Evolutionary conservation across 2,888 invertebrate species (phyloP), one percentile per base, ranked within the genome.

Genomic region (Chorisops tibialis): DNA sequence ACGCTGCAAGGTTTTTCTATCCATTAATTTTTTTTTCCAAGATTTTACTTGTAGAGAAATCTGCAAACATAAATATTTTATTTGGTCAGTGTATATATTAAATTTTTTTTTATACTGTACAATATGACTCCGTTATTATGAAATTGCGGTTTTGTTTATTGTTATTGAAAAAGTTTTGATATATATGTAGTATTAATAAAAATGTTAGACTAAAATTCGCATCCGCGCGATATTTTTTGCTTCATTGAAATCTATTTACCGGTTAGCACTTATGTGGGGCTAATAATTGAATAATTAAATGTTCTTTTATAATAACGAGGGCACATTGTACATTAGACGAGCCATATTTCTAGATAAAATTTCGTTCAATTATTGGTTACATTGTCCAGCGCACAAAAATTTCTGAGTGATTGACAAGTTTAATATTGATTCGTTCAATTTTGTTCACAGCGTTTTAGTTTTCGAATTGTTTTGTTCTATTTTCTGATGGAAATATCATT

Each of bases 371-470:
- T 60, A 54, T 56, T 50, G 41, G 39, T 62, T 50, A 45, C 37
- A 39, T 52, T 65, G 59, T 51, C 58, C 52, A 63, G 58, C 56
- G 60, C 65, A 65, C 64, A 62, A 41, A 19, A 48, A 52, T 62
- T 64, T 60, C 50, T 22, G 65, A 61, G 63, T 65, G 65, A 61
- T 65, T 62, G 56, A 62, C 14, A 39, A 52, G 47, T 37, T 60
- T 62, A 48, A 5, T 19, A 49, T 49, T 60, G 30, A 41, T 50
- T 41, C 50, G 39, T 60, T 60, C 24, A 60, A 49, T 60, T 62
- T 64, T 65, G 60, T 62, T 62, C 59, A 62, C 62, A 43, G 50
- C 39, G 54, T 64, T 64, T 64, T 62, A 61, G 50, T 59, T 59
- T 59, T 62, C 59, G 39, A 37, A 22, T 48, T 30, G 30, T 30